These are phyloP conservation scores for Aldrovandia affinis DNA, from an alignment of 2,797 vertebrate species.

Conservation along the genomic window DNA sequence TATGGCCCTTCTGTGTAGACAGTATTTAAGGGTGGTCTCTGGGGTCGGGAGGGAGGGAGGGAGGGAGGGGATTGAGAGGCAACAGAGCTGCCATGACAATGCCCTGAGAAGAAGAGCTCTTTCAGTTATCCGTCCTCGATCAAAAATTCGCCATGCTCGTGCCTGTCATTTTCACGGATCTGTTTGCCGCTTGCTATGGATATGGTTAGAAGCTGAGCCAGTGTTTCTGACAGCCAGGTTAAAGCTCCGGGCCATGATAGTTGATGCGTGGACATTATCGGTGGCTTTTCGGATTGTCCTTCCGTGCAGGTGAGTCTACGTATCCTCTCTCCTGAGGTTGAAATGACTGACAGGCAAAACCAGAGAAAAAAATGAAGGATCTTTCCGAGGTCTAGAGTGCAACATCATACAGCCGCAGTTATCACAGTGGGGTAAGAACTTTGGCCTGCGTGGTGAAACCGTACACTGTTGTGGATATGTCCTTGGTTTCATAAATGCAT, in stretches of 20 bases:
- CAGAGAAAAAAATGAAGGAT: background rate
- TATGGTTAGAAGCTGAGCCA: background rate
- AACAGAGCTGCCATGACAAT: background rate
- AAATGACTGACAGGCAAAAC: slow-evolving; percentile 4
- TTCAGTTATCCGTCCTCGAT: background rate
- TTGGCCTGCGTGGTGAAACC: background rate
- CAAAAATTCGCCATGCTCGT: background rate
- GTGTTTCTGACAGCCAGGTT: background rate
- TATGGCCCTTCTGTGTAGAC: background rate
- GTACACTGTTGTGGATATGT: background rate
- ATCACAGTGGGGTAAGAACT: background rate
- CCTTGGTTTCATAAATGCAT: background rate
- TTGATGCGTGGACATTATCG: slow-evolving; percentile 31
- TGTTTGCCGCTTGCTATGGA: background rate
- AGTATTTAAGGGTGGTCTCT: background rate
- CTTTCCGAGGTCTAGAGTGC: background rate
- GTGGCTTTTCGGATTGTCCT: slow-evolving; percentile 24
- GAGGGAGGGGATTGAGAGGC: background rate
- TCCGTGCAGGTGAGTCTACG: background rate
- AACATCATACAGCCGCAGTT: background rate
- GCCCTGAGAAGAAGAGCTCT: background rate
- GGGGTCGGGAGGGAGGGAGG: background rate
- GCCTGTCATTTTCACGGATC: background rate
- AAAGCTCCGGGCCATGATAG: background rate
- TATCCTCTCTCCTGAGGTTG: background rate